A percentile compares a stretch with the other conserved stretches of the same genome.
phyloP scores from a whole-genome alignment of 1,140 invertebrate species.

The Caenorhabditis remanei region DNA sequence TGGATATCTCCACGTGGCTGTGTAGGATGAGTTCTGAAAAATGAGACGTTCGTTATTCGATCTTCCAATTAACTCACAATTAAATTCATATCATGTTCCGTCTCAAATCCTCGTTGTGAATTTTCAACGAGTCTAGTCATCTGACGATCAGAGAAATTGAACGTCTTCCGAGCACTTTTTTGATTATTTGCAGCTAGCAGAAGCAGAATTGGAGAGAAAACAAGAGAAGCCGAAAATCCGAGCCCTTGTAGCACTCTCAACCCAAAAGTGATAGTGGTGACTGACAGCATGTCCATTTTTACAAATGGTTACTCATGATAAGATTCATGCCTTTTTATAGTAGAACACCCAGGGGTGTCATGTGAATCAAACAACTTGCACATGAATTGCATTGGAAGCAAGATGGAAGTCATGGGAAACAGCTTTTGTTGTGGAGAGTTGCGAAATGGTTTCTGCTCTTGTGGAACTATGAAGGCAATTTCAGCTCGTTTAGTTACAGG shows the following conservation, averaged over 20 bases:
- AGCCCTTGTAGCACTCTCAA: not conserved
- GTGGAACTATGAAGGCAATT: no score
- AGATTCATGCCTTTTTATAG: no score
- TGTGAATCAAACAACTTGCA: no score
- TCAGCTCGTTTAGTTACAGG: no score
- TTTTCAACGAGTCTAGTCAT: not conserved
- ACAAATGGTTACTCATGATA: no score
- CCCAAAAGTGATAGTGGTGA: not conserved
- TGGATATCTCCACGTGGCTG: not conserved
- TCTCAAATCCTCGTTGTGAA: not conserved
- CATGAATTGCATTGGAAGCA: no score
- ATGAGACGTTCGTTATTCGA: not conserved
- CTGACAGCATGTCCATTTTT: not conserved
- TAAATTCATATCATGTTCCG: not conserved
- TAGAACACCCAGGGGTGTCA: no score
- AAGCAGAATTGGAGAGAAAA: conserved; percentile 3
- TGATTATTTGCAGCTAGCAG: not conserved
- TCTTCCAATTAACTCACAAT: not conserved
- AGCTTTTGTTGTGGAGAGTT: no score
- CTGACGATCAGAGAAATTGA: not conserved
- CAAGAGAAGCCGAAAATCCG: not conserved
- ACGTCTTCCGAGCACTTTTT: not conserved
- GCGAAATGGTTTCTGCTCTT: no score
- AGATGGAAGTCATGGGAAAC: no score
- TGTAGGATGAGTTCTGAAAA: not conserved